Percentiles rank a stretch among this genome's conserved stretches.
Evolutionary conservation across 2,797 vertebrate genomes (phyloP).

Genomic region (Fringilla coelebs): DNA sequence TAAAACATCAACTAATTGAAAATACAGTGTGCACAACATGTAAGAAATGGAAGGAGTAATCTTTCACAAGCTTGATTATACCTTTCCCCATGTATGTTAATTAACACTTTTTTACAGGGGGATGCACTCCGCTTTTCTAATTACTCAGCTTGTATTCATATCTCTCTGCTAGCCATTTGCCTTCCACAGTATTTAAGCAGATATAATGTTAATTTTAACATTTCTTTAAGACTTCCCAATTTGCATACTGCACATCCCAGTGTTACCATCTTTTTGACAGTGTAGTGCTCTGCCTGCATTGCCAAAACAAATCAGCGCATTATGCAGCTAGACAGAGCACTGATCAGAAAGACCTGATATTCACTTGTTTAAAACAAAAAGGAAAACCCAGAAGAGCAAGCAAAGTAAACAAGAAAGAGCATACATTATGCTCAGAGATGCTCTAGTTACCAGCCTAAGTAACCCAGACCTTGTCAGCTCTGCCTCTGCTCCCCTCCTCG

Average conservation of each 20-base stretch:
- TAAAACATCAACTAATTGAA: background rate
- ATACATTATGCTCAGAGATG: background rate
- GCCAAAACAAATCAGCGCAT: slow-evolving; percentile 14
- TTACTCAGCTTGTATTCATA: background rate
- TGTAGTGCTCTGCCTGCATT: background rate
- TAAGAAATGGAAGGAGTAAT: background rate
- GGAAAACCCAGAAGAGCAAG: background rate
- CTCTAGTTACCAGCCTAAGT: background rate
- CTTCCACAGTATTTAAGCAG: background rate
- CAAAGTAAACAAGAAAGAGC: background rate
- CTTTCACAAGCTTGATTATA: background rate
- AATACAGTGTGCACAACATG: background rate
- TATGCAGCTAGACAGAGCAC: background rate
- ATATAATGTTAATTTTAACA: background rate
- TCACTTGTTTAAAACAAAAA: background rate
- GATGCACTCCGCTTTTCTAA: background rate
- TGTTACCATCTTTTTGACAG: background rate
- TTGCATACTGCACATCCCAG: background rate
- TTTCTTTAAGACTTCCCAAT: background rate
- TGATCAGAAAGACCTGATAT: background rate
- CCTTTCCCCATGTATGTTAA: background rate
- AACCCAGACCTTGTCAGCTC: background rate
- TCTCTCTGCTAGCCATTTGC: background rate
- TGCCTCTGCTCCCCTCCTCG: background rate
- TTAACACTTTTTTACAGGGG: background rate